phyloP scores from a whole-genome alignment of 2,113 vertebrate genomes.

The Hypocryptadius cinnamomeus region DNA sequence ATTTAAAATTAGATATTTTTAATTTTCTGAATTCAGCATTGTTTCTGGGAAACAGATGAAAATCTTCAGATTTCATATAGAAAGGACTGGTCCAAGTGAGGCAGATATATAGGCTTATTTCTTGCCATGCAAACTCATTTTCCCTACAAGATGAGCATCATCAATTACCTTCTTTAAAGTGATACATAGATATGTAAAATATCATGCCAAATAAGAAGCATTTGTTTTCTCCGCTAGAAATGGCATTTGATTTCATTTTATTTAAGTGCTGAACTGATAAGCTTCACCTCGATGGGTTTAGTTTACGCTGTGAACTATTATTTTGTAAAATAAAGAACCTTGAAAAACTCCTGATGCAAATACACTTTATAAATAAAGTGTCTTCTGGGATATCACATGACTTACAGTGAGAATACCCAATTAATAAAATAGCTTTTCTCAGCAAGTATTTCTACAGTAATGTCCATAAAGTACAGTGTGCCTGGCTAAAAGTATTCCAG shows the following conservation, averaged over 20 bases:
- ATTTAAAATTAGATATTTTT: background rate
- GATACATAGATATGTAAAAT: conserved; percentile 24
- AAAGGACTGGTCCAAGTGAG: background rate
- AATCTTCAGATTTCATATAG: background rate
- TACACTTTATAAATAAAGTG: conserved; percentile 55
- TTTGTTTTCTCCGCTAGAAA: conserved; percentile 22
- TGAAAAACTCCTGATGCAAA: conserved; percentile 56
- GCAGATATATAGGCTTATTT: background rate
- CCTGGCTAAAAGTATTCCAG: conserved; percentile 30
- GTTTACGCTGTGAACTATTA: conserved; percentile 23
- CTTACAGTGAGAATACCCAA: conserved; percentile 51
- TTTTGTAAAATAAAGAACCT: conserved; percentile 48
- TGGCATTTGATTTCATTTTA: conserved; percentile 16
- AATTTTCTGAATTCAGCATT: background rate
- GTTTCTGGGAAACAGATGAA: conserved; percentile 16
- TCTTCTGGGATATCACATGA: conserved; percentile 44
- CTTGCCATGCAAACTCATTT: conserved; percentile 12
- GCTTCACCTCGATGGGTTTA: background rate
- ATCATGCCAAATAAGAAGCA: conserved; percentile 13
- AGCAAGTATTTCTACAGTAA: conserved; percentile 45
- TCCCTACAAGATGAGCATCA: background rate
- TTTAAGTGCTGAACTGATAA: conserved; percentile 36
- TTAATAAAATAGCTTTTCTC: conserved; percentile 63
- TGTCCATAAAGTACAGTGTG: conserved; percentile 14
- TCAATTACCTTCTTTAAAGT: conserved; percentile 22